Evolutionary conservation across 2,113 vertebrate species (phyloP).

Genomic region (Anarrhichthys ocellatus): DNA sequence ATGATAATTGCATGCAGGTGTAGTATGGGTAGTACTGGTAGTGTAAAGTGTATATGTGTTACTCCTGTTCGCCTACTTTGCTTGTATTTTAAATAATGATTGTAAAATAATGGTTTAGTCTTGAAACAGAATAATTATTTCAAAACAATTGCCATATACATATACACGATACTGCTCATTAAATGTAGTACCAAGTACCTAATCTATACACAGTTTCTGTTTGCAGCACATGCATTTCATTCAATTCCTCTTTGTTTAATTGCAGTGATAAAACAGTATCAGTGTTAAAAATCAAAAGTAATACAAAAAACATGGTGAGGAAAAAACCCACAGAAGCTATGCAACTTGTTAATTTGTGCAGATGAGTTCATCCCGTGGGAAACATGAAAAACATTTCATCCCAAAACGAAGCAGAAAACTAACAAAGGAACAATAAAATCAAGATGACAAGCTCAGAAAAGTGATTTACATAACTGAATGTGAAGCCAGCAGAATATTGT

Average conservation of each 20-base stretch:
- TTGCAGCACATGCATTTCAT: conserved; percentile 18
- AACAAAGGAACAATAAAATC: conserved; percentile 27
- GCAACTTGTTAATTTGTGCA: conserved; percentile 42
- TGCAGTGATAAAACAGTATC: conserved; percentile 34
- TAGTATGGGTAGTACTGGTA: not conserved
- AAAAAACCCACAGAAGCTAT: not conserved
- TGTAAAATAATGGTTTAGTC: not conserved
- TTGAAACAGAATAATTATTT: not conserved
- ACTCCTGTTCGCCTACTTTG: not conserved
- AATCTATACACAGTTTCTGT: conserved; percentile 5
- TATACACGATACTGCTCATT: not conserved
- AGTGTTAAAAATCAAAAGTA: conserved; percentile 4
- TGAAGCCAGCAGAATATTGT: conserved; percentile 31
- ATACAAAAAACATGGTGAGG: not conserved
- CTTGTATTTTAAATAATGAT: not conserved
- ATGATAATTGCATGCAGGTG: not conserved
- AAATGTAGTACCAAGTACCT: conserved; percentile 9
- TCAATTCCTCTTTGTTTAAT: conserved; percentile 26
- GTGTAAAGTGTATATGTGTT: not conserved
- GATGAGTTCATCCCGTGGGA: conserved; percentile 28
- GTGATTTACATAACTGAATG: conserved; percentile 50
- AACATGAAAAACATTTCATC: conserved; percentile 31
- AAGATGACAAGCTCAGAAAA: conserved; percentile 30
- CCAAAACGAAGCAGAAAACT: conserved; percentile 7
- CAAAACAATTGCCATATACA: not conserved